These are phyloP conservation scores for Hydrolagus colliei DNA, from an alignment of 2,797 vertebrate species.

Conservation along the genomic window DNA sequence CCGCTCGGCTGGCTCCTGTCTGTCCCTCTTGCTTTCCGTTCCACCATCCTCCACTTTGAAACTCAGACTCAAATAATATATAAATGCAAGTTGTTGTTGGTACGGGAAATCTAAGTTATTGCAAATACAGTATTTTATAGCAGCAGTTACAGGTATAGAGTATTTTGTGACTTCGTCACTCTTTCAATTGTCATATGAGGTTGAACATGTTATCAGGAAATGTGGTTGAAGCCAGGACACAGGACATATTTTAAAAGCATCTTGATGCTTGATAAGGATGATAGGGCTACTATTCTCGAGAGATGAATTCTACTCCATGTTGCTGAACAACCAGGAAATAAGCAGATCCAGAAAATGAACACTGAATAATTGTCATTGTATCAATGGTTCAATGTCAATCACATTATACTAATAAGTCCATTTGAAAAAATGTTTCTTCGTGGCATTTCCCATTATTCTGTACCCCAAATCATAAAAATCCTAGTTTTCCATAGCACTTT, in stretches of 20 bases:
- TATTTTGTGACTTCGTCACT: neutral
- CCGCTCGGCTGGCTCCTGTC: no score
- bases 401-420: no score
- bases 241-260: no score
- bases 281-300: neutral
- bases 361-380: neutral
- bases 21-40: no score
- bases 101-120: no score
- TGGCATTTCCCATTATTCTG: no score
- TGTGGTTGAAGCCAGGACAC: neutral
- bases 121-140: neutral
- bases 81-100: no score
- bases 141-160: neutral
- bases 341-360: neutral
- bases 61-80: no score
- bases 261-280: neutral
- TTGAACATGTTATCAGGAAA: neutral
- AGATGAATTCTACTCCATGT: neutral
- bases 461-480: no score
- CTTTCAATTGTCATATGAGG: neutral
- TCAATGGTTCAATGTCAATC: neutral
- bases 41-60: no score
- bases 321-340: neutral
- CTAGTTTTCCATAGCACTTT: no score
- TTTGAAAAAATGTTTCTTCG: no score